Evolutionary conservation across 2,888 invertebrate species (phyloP), one percentile per base, ranked within the genome.

Genomic region (Drosophila rubida): DNA sequence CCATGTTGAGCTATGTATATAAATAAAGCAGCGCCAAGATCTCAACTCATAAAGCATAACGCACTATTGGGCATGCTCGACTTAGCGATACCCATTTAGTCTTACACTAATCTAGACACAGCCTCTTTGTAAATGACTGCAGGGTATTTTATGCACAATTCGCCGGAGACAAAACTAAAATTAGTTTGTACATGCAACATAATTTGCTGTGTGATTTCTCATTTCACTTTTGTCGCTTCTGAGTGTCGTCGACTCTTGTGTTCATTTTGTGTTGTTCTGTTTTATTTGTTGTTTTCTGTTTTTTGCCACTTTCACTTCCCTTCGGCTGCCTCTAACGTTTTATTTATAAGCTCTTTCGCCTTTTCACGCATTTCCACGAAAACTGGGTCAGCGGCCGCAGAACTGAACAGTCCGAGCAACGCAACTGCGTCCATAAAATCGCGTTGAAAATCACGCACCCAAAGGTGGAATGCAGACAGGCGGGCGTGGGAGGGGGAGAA

Each of bases 171-270:
- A 37, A 30, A 60, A 51, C 27, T 30, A 9, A 39, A 50, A 45
- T 57, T 37, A 13, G 13, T 37, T 16, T 44, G 62, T 69, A 80
- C 81, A 87, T 82, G 87, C 88, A 87, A 66, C 85, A 81, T 81
- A 84, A 81, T 81, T 81, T 81, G 81, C 79, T 76, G 48, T 71
- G 85, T 69, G 83, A 86, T 86, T 80, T 86, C 54, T 83, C 83
- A 84, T 78, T 80, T 73, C 59, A 63, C 66, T 70, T 70, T 65
- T 44, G 44, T 65, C 42, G 32, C 35, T 13, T 2, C 19, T 23
- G 37, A 35, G 46, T 48, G 50, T 30, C 54, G 46, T 30, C 51
- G 37, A n/a, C 23, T 59, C 44, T 51, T 44, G 13, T 42, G 11
- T 42, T 30, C n/a, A 25, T 35, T 25, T 44, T 19, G 19, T 46